phyloP scores from a whole-genome alignment of 35 echinoderm and acorn worm genomes.

The Chiridota heheva region DNA sequence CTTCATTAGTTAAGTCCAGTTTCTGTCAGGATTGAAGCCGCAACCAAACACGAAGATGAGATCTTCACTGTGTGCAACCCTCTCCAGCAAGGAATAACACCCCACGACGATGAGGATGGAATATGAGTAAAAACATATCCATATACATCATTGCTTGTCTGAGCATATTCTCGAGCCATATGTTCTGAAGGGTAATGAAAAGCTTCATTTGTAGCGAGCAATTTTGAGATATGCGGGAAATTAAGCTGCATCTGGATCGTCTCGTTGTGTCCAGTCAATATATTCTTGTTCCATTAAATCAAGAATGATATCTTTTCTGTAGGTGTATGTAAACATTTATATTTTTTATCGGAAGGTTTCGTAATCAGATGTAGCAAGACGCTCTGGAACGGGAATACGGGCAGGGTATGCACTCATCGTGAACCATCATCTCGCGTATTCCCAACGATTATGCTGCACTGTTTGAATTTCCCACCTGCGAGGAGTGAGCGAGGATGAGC shows the following conservation, averaged over 20 bases:
- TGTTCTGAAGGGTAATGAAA: constrained; percentile 58
- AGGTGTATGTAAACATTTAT: constrained; percentile 40
- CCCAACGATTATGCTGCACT: constrained; percentile 60
- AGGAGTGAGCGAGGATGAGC: constrained; percentile 45
- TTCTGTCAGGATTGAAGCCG: constrained; percentile 39
- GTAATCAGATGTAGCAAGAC: constrained; percentile 30
- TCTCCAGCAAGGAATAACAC: constrained; percentile 39
- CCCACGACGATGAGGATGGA: constrained; percentile 36
- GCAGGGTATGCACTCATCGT: constrained; percentile 36
- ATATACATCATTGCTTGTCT: constrained; percentile 54
- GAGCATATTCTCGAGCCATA: constrained; percentile 51
- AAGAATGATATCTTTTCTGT: constrained; percentile 43
- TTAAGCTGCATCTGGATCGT: constrained; percentile 53
- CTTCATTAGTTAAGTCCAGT: too few relatives aligned
- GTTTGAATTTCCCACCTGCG: constrained; percentile 54
- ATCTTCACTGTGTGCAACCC: constrained; percentile 79
- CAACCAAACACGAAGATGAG: constrained; percentile 80
- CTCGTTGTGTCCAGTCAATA: constrained; percentile 40
- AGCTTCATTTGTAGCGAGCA: constrained; percentile 66
- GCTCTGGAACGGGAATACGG: not conserved
- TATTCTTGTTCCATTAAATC: constrained; percentile 56
- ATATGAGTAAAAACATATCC: constrained; percentile 74
- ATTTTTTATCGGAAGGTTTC: constrained; percentile 28
- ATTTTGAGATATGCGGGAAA: constrained; percentile 47
- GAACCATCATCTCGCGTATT: constrained; percentile 67